Evolutionary conservation across 2,888 invertebrate genomes (phyloP), one percentile per base, ranked within the genome.

Genomic region (Cheilosia pagana): DNA sequence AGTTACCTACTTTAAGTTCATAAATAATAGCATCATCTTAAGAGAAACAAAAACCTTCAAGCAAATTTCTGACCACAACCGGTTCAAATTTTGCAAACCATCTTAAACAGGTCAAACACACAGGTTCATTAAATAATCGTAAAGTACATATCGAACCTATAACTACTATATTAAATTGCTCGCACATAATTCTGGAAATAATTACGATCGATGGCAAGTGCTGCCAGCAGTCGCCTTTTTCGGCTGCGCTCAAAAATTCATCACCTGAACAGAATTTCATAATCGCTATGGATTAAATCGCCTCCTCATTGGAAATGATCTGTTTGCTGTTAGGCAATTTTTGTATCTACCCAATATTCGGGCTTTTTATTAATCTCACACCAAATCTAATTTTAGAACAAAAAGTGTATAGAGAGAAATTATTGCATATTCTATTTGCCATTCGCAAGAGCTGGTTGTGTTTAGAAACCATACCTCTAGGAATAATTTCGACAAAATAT

Each of bases 361-460:
- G 60, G n/a, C 35, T 21, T n/a, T 77, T 67, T 59, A 68, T 71
- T 63, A 81, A 67, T 75, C 70, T 63, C 75, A 70, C 55, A 67
- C 55, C n/a, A 57, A 74, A 60, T 81, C 85, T 85, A 85, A 81
- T 67, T 75, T 76, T 85, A 85, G 85, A 81, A 28, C 28, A 23
- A 67, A n/a, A 45, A 45, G 35, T 10, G 16, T 62, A 68, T 52
- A 63, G 50, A 70, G 68, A 67, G 57, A 52, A 67, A 43, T n/a
- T 55, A 81, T 81, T 85, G 85, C 85, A 85, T 85, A 81, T 85
- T 81, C 50, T 2, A 23, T 50, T 23, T 43, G 45, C 53, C 45
- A 85, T 81, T 85, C 75, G 83, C 79, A 70, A 59, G 35, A 35
- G 28, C 28, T 28, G 63, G 45, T 12, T 55, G 57, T 43, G 53